Percentiles rank a stretch among this genome's conserved stretches.
Conservation (phyloP, 2,888 invertebrate genomes). For the Phragmatobia fuliginosa region DNA sequence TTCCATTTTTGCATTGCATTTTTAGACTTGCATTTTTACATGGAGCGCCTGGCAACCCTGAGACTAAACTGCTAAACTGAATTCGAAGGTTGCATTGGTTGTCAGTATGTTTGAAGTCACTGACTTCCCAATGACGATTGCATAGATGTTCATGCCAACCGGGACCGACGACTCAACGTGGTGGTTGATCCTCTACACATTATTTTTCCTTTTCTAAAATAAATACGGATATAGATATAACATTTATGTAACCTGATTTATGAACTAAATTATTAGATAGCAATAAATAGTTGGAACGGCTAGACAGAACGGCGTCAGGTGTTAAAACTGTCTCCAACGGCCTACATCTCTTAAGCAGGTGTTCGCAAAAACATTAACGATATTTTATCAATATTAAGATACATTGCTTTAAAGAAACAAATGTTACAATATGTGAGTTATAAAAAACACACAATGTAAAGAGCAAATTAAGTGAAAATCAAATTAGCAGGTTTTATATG, state of each 20-base stretch:
- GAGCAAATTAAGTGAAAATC: neutral
- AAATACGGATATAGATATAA: conserved; percentile 29
- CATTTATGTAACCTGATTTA: conserved; percentile 7
- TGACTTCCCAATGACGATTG: no score
- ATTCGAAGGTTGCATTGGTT: no score
- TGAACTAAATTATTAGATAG: neutral
- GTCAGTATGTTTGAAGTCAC: no score
- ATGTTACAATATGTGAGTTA: fast-evolving
- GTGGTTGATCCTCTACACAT: no score
- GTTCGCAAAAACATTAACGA: conserved; percentile 17
- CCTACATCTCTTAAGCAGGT: conserved; percentile 40
- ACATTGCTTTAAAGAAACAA: conserved; percentile 12
- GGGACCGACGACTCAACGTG: no score
- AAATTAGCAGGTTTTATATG: neutral
- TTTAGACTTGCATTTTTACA: no score
- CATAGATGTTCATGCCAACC: no score
- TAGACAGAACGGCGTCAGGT: conserved; percentile 50
- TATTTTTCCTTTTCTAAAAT: conserved; percentile 16
- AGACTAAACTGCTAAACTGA: no score
- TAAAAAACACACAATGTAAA: conserved; percentile 13
- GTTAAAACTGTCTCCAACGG: conserved; percentile 29
- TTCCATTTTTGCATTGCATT: no score
- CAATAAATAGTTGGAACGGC: conserved; percentile 18
- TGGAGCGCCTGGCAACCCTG: no score
- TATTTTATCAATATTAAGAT: neutral